Base-by-base conservation (phyloP, 2,797 vertebrate genomes). In the Gobio occitaniae region DNA sequence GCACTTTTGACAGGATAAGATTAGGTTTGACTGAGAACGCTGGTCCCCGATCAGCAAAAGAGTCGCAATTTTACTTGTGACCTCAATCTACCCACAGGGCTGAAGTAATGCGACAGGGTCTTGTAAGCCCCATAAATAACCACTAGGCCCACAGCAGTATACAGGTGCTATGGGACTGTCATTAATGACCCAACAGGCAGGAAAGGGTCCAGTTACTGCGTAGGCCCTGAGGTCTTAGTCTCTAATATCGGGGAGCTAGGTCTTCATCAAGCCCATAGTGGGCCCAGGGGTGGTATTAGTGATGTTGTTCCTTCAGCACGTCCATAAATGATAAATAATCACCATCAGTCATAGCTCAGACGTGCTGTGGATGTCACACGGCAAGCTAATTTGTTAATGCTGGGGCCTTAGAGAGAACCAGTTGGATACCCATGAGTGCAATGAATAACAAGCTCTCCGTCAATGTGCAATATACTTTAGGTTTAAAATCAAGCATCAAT, bases 261-360 rank as follows among this genome's bases (percentile, higher is more conserved):
- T 84, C 87, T 87, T 78, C 78, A 80, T 82, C 79, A 83, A 0
- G 84, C 36, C 77, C 50, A 66, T 71, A 92, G 86, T 56, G 88
- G 90, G 88, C 93, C 92, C 93, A 75, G 6, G 92, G 91, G 92
- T 90, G 88, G 87, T 87, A 90, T 93, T 91, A 94, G 93, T 80
- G 81, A 80, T 90, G 85, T 84, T 80, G 87, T 89, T 90, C 85
- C 91, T 90, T 90, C 87, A 89, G 75, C 81, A 48, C 83, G 78
- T 91, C 90, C 92, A 91, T 93, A 93, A 94, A 92, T 91, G 89
- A 94, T 93, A 92, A 93, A 93, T 92, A 92, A 93, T 92, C 92
- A 93, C 89, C 89, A 89, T 93, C 92, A 92, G 90, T 94, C 93
- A 93, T 90, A 91, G 88, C 89, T 66, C 80, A 72, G 82, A 66